Evolutionary conservation across 2,888 invertebrate species (phyloP), one percentile per base, ranked within the genome.

Genomic region (Tuta absoluta): DNA sequence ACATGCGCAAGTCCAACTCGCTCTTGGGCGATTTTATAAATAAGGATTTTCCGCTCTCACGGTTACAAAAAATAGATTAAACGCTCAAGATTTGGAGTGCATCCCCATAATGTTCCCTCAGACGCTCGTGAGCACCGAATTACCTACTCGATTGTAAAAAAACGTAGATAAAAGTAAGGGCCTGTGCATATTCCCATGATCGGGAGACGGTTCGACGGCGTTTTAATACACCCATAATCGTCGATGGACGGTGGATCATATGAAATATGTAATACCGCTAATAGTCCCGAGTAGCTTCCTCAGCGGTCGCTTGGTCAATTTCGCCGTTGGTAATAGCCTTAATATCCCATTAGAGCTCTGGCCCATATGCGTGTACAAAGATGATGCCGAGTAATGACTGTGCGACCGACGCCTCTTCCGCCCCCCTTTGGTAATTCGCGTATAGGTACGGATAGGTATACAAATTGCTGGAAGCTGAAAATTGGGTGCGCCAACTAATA

Each of bases 221-320:
- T 85, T 85, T 89, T 90, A 90, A 90, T 89, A 82, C 80, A 83
- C 81, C 87, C 86, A 87, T 91, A 90, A 91, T 90, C 84, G 85
- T 76, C 81, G 86, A 80, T 84, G 85, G 86, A 82, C 80, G 81
- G 76, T 75, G 84, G 85, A 86, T 85, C 86, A 85, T 85, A 89
- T 88, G 86, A 87, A 89, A 89, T 89, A 89, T 89, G 88, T 88
- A 88, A 87, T 89, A 83, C 85, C 85, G 85, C 87, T 89, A 89
- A 89, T 90, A 89, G 86, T 82, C 80, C 85, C 78, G 81, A 84
- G 86, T 82, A 89, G 91, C 91, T 91, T 87, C 91, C 89, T 91
- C 88, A 91, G 91, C 91, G 91, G 91, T 90, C 85, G 88, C 81
- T 82, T 77, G 82, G 82, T 84, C 89, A 90, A 89, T 89, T 90